Base-by-base conservation (phyloP, 2,888 invertebrate genomes). In the Syritta pipiens region DNA sequence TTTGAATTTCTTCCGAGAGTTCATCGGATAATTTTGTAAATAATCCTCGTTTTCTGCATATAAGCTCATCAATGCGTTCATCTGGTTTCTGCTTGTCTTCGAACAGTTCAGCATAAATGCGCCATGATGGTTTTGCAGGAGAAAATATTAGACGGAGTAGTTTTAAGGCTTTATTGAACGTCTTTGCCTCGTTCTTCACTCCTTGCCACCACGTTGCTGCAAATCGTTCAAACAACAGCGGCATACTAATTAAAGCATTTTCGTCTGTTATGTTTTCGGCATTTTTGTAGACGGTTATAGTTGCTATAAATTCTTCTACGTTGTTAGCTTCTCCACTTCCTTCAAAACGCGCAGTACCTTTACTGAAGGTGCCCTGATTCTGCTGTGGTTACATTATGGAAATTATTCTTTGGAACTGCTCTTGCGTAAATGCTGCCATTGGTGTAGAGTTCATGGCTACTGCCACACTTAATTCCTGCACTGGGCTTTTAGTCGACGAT, bases 51-150 rank as follows among this genome's bases (percentile, higher is more conserved):
- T 24, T 46, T 9, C 24, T 46, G 22, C 26, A 22, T 24, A 28
- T 9, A 28, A 1, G 1, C n/a, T n/a, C 28, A 3, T 7, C 9
- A 28, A 28, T 2, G 28, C 3, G 2, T 42, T 22, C 0, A 20
- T 42, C 22, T n/a, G 4, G 22, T 9, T 22, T 12, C 28, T 28
- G 2, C n/a, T n/a, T n/a, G n/a, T n/a, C n/a, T n/a, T n/a, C n/a
- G n/a, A n/a, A n/a, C n/a, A n/a, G 9, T 42, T 81, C 81, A 0
- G 37, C 42, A 51, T 81, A 81, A 30, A 82, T 65, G n/a, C 76
- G 51, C 69, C 79, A 81, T 40, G 71, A 65, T 30, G 77, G 74
- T 48, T 77, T 71, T 6, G 71, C 53, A 12, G 82, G 69, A 5
- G 63, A 46, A 63, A 81, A 81, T 7, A 60, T 37, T 48, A 53